Percentiles rank a stretch among this genome's conserved stretches.
Conservation (phyloP, 2,113 vertebrate species). For the Centropus bengalensis region DNA sequence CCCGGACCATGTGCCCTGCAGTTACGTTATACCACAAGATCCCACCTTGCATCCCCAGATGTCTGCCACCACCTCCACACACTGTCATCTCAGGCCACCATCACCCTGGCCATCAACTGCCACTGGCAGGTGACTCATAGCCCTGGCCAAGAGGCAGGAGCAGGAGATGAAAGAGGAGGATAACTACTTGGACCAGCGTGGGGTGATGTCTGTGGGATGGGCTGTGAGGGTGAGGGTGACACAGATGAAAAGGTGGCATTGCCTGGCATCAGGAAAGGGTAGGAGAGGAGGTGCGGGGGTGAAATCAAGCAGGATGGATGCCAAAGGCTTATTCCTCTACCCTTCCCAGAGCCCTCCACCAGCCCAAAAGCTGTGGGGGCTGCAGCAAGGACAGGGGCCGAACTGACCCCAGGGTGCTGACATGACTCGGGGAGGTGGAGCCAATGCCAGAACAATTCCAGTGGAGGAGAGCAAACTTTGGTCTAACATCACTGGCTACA, state of each 20-base stretch:
- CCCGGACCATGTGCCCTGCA: background rate
- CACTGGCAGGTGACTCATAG: background rate
- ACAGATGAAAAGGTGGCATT: background rate
- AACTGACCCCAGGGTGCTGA: background rate
- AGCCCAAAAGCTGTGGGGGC: background rate
- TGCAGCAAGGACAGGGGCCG: background rate
- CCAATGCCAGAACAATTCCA: background rate
- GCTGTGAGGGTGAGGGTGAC: background rate
- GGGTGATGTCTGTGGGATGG: background rate
- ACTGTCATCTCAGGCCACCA: background rate
- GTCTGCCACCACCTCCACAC: background rate
- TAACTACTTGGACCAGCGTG: accelerated
- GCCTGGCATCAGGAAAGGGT: background rate
- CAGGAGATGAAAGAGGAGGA: background rate
- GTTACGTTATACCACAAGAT: slow-evolving; percentile 3
- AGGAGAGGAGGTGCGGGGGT: background rate
- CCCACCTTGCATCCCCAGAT: background rate
- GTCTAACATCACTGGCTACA: background rate
- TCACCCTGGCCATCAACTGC: background rate
- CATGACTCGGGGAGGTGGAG: background rate
- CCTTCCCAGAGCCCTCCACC: background rate
- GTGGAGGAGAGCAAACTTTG: background rate
- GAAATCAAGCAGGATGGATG: background rate
- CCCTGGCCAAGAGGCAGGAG: background rate
- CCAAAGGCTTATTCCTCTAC: background rate